A percentile compares a stretch with the other conserved stretches of the same genome.
Evolutionary conservation across 2,888 invertebrate species (phyloP).

Genomic region (Rhogogaster chlorosoma): DNA sequence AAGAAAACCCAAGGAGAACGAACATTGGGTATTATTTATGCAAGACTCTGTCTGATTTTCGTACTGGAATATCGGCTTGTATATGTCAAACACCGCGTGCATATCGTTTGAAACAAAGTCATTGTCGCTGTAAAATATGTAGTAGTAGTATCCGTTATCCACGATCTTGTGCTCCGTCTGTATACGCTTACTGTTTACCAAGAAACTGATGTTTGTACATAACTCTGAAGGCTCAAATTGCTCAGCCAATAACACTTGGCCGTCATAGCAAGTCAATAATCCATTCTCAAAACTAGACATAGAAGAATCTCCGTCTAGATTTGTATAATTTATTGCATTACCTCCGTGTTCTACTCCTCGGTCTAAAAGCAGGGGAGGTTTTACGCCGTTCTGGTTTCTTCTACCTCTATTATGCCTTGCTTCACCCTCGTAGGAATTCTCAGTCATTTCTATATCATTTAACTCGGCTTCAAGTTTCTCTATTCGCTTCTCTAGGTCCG

Average conservation of each 20-base stretch:
- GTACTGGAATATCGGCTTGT: slow-evolving; percentile 91
- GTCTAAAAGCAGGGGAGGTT: slow-evolving; percentile 80
- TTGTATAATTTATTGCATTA: slow-evolving; percentile 82
- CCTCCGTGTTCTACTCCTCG: slow-evolving; percentile 89
- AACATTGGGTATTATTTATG: slow-evolving; percentile 88
- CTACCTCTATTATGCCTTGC: slow-evolving; percentile 47
- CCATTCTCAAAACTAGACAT: slow-evolving; percentile 92
- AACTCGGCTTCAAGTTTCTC: slow-evolving; percentile 59
- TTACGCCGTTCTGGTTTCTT: slow-evolving; percentile 64
- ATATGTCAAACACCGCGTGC: slow-evolving; percentile 91
- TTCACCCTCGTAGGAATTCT: slow-evolving; percentile 58
- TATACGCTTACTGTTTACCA: slow-evolving; percentile 86
- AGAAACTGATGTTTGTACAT: slow-evolving; percentile 85
- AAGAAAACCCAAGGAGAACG: slow-evolving; percentile 85
- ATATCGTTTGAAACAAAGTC: slow-evolving; percentile 89
- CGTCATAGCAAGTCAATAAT: slow-evolving; percentile 87
- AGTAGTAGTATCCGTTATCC: slow-evolving; percentile 92
- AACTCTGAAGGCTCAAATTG: slow-evolving; percentile 85
- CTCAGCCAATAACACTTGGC: slow-evolving; percentile 86
- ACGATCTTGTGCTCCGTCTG: slow-evolving; percentile 85
- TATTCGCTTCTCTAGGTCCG: slow-evolving; percentile 55
- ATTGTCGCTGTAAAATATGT: slow-evolving; percentile 93
- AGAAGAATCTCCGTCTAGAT: slow-evolving; percentile 82
- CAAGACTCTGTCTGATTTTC: slow-evolving; percentile 86
- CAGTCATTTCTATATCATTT: slow-evolving; percentile 56